phyloP scores from a whole-genome alignment of 2,113 vertebrate genomes.

The Marcusenius ussheri region DNA sequence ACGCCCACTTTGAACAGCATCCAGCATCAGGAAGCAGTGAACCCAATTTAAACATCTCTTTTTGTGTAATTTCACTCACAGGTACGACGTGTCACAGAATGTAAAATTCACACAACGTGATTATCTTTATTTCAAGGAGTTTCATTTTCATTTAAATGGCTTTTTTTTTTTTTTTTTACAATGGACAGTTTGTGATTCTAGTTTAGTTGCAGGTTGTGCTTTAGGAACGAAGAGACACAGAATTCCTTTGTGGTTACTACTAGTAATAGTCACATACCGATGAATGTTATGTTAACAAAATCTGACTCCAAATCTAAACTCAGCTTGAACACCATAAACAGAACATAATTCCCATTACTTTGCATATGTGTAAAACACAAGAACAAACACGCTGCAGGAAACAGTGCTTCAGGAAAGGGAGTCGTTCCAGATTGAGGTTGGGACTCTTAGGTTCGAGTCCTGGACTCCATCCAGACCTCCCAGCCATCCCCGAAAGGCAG shows the following conservation, averaged over 20 bases:
- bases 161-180: neutral
- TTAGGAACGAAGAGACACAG: neutral
- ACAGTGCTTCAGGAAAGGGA: neutral
- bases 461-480: neutral
- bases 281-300: neutral
- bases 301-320: neutral
- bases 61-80: neutral
- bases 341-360: neutral
- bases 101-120: neutral
- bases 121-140: neutral
- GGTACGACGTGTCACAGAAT: neutral
- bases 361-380: neutral
- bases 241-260: neutral
- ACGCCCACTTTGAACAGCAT: neutral
- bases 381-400: neutral
- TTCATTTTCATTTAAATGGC: neutral
- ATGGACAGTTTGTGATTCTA: neutral
- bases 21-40: neutral
- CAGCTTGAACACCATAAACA: neutral
- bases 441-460: neutral
- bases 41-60: neutral
- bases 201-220: neutral
- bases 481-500: constrained; percentile 29
- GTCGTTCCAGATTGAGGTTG: neutral
- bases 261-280: neutral